A percentile compares a stretch with the other conserved stretches of the same genome.
Conservation (phyloP, 2,113 vertebrate species). For the Mungos mungo region DNA sequence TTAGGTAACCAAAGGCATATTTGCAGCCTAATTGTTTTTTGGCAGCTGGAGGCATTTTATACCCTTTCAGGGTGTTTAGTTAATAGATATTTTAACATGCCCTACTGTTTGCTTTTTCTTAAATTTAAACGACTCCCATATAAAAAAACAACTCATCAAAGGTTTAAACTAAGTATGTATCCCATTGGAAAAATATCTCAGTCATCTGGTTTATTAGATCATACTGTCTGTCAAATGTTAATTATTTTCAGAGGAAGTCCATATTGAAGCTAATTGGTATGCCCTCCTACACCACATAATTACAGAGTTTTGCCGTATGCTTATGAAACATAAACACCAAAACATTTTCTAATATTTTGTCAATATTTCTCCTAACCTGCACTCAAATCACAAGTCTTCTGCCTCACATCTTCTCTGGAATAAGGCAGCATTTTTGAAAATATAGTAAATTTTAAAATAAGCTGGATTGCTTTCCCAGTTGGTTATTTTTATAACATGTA, state of each 20-base stretch:
- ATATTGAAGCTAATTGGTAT: constrained; percentile 39
- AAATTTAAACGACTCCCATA: constrained; percentile 63
- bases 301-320: neutral
- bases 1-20: constrained; percentile 77
- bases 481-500: constrained; percentile 9
- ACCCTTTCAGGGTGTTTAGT: constrained; percentile 70
- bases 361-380: neutral
- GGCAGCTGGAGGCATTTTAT: constrained; percentile 74
- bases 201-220: constrained; percentile 58
- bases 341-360: neutral
- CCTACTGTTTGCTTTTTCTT: constrained; percentile 75
- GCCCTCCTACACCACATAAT: neutral
- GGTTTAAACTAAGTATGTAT: constrained; percentile 50
- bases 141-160: constrained; percentile 63
- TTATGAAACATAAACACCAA: neutral
- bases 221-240: constrained; percentile 45
- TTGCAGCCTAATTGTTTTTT: constrained; percentile 77
- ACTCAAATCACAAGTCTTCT: neutral
- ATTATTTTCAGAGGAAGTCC: constrained; percentile 57
- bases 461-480: neutral
- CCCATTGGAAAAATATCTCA: constrained; percentile 48
- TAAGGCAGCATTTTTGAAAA: neutral
- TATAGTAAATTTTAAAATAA: neutral
- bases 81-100: constrained; percentile 77
- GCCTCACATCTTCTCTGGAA: neutral